Conservation (phyloP, 2,888 invertebrate genomes). For the Ashinkailepas kermadecensis region DNA sequence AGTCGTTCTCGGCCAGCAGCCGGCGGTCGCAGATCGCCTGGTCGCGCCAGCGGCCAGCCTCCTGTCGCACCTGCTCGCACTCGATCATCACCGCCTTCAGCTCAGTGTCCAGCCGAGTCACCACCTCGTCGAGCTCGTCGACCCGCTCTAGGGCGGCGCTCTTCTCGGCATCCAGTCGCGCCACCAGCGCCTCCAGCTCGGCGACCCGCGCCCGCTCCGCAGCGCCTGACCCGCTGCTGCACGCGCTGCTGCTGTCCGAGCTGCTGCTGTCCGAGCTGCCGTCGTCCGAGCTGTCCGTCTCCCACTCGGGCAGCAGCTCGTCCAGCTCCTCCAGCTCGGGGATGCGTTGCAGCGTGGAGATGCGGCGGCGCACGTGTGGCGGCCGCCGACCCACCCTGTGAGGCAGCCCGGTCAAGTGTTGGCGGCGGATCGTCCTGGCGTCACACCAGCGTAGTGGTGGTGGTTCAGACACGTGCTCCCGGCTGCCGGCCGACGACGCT, state of each 20-base stretch:
- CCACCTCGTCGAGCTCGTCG: slow-evolving; percentile 2
- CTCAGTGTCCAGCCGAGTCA: neutral
- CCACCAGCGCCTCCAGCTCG: neutral
- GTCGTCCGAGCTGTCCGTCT: neutral
- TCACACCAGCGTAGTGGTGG: neutral
- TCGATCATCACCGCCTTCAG: neutral
- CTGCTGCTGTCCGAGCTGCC: too few species aligned
- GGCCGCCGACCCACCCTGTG: neutral
- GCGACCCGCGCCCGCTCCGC: neutral
- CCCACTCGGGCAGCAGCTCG: neutral
- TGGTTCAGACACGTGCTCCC: neutral
- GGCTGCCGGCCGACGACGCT: neutral
- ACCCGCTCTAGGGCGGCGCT: neutral
- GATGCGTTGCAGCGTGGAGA: neutral
- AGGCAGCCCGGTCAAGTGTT: neutral
- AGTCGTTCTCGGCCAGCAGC: too few species aligned
- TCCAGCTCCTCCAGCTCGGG: slow-evolving; percentile 1
- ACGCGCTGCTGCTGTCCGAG: neutral
- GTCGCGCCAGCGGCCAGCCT: neutral
- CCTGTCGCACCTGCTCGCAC: neutral
- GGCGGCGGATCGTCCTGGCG: neutral
- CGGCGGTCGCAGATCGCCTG: too few species aligned
- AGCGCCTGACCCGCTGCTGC: neutral
- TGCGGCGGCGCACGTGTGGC: neutral
- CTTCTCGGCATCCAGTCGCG: neutral